These are phyloP conservation scores for Limnephilus lunatus DNA, from an alignment of 2,888 invertebrate species.

Conservation along the genomic window DNA sequence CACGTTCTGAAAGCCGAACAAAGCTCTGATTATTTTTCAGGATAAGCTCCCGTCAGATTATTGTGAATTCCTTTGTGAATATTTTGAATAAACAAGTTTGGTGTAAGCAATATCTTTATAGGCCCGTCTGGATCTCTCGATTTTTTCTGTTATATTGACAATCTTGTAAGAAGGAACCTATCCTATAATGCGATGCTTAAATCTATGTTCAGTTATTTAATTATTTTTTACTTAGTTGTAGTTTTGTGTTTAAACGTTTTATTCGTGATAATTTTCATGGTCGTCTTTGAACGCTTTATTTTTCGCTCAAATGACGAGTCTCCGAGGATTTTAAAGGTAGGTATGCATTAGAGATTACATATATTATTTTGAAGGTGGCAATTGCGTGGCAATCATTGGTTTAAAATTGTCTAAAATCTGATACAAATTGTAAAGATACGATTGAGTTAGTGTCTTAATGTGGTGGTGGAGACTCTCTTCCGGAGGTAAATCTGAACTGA, in stretches of 20 bases:
- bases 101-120: slow-evolving; percentile 57
- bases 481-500: too few species aligned
- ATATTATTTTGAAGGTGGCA: neutral
- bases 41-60: slow-evolving; percentile 60
- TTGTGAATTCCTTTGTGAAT: slow-evolving; percentile 58
- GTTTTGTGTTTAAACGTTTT: neutral
- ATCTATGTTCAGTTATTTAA: neutral
- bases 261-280: neutral
- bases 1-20: slow-evolving; percentile 54
- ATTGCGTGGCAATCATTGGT: neutral
- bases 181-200: neutral
- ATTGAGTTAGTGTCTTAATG: too few species aligned
- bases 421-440: too few species aligned
- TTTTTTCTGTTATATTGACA: neutral
- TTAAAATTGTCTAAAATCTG: too few species aligned
- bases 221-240: neutral
- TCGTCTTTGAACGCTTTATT: neutral
- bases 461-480: too few species aligned
- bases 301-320: neutral
- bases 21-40: slow-evolving; percentile 61
- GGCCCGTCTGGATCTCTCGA: neutral
- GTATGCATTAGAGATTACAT: too few species aligned
- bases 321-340: neutral
- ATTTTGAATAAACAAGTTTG: slow-evolving; percentile 56
- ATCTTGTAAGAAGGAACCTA: neutral